Conservation (phyloP, 2,113 vertebrate genomes). For the Thunnus maccoyii region DNA sequence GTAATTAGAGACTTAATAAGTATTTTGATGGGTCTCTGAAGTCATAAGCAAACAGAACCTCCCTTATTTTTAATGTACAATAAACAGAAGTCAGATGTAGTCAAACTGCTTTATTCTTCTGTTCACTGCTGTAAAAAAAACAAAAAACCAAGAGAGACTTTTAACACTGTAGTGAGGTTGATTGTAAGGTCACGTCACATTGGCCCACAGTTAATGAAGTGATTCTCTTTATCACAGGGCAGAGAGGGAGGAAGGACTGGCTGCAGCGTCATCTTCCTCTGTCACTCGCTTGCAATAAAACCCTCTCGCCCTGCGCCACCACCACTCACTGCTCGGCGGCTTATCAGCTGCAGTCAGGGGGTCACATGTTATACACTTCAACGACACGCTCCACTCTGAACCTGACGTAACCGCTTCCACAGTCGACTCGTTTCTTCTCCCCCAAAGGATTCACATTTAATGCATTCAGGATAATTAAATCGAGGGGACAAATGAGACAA, state of each 20-base stretch:
- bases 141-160: conserved; percentile 34
- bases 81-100: neutral
- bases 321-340: conserved; percentile 26
- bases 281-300: conserved; percentile 44
- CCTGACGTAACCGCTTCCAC: conserved; percentile 5
- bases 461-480: conserved; percentile 56
- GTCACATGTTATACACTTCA: conserved; percentile 58
- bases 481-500: conserved; percentile 37
- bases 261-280: conserved; percentile 46
- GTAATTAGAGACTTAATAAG: too few relatives aligned
- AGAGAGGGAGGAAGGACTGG: neutral
- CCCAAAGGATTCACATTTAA: conserved; percentile 47
- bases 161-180: conserved; percentile 39
- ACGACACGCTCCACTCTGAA: conserved; percentile 34
- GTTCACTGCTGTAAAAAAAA: neutral
- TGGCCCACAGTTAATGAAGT: conserved; percentile 68
- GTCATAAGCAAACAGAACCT: too few relatives aligned
- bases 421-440: neutral
- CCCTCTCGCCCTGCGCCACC: neutral
- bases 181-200: conserved; percentile 49
- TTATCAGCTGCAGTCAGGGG: conserved; percentile 67
- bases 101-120: neutral
- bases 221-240: conserved; percentile 59
- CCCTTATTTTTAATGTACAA: neutral
- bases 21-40: too few relatives aligned